Evolutionary conservation across 1,140 invertebrate genomes (phyloP).

Genomic region (Diorhabda carinulata): DNA sequence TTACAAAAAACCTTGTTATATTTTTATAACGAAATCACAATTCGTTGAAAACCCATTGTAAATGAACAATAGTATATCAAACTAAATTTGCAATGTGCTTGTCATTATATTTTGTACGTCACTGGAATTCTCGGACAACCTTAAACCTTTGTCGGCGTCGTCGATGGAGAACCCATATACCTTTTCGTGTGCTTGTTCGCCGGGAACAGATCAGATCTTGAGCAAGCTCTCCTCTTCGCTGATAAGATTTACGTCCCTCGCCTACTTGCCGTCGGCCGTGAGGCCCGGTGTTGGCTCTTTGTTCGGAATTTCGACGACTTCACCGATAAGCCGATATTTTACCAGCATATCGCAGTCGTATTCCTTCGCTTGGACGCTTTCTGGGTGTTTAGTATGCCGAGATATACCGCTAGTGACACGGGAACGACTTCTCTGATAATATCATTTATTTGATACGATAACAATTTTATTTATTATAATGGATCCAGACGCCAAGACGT

Average conservation of each 20-base stretch:
- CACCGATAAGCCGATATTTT: slow-evolving; percentile 14
- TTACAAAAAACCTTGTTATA: no score
- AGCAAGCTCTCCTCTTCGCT: neutral
- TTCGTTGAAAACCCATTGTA: no score
- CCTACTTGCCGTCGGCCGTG: slow-evolving; percentile 6
- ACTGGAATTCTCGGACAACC: slow-evolving; percentile 4
- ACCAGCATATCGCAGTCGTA: neutral
- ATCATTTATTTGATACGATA: slow-evolving; percentile 5
- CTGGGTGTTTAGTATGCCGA: slow-evolving; percentile 10
- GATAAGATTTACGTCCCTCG: slow-evolving; percentile 15
- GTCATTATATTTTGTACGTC: neutral
- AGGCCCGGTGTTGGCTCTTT: slow-evolving; percentile 4
- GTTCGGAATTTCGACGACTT: slow-evolving; percentile 16
- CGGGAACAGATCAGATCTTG: slow-evolving; percentile 4
- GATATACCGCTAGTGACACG: neutral
- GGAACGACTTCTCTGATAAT: neutral
- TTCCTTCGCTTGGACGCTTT: neutral
- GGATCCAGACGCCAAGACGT: neutral
- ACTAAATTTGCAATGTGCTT: neutral
- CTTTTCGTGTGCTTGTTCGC: slow-evolving; percentile 12
- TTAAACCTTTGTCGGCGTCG: slow-evolving; percentile 6
- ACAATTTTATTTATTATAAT: slow-evolving; percentile 4
- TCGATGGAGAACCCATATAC: slow-evolving; percentile 9
- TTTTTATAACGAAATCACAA: no score
- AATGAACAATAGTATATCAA: no score